Evolutionary conservation across 2,888 invertebrate species (phyloP), one percentile per base, ranked within the genome.

Genomic region (Psylliodes chrysocephalus): DNA sequence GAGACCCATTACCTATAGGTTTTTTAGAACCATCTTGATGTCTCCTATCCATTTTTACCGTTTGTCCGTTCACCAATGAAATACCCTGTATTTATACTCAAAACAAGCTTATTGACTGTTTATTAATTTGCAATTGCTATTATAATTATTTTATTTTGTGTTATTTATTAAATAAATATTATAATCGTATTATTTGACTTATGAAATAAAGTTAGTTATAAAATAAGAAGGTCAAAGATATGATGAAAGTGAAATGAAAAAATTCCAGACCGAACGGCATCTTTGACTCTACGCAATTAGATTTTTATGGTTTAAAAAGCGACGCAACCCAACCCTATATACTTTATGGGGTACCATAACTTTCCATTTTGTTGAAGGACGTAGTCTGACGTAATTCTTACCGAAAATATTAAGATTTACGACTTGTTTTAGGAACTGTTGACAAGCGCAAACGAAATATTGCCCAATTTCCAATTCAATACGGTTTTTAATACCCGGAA

Each of bases 271-370:
- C 22, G 22, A 22, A 8, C 10, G 3, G 30, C 10, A 8, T 30
- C 30, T 30, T 30, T 8, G 30, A 30, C 30, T 30, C 10, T 30
- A 49, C 40, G 59, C 49, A 30, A 22, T 51, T 51, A 42, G 18
- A 47, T 35, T 46, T 30, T 47, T 47, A 57, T 38, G 38, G 38
- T 38, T 38, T 38, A 38, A 38, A 38, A 38, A 15, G 7, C 30
- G 30, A 30, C 30, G 30, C 30, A 30, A 30, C 10, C 35, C 18
- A 47, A 35, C 57, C 59, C 59, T 51, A 49, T 40, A 53, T 38
- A 38, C 14, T 61, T 61, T 56, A 61, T 55, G 22, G 33, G 49
- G 12, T 44, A 46, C 55, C 38, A 61, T 61, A 61, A 61, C 61
- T 61, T 54, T 61, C 54, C n/a, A 35, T 61, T 61, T 61, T 19